A percentile compares a stretch with the other conserved stretches of the same genome.
Evolutionary conservation across 1,140 invertebrate species (phyloP).

Genomic region (Lycorma delicatula): DNA sequence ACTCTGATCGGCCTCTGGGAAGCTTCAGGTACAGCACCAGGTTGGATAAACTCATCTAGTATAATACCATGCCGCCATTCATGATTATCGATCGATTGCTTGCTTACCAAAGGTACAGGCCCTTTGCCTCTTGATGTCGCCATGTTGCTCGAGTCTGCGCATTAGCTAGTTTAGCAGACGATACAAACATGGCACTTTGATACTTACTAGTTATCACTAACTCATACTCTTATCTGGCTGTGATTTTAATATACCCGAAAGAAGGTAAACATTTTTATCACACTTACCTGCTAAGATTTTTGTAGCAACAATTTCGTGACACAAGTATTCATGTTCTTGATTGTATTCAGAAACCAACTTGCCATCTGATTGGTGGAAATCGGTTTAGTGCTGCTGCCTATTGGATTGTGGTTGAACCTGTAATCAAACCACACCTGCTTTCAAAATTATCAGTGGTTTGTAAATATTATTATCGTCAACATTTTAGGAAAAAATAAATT

Average conservation of each 20-base stretch:
- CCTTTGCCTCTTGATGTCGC: slow-evolving; percentile 17
- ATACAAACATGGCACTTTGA: slow-evolving; percentile 34
- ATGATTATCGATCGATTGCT: slow-evolving; percentile 33
- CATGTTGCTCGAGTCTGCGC: slow-evolving; percentile 44
- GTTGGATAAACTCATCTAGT: slow-evolving; percentile 24
- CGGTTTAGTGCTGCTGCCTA: slow-evolving; percentile 1
- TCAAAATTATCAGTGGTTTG: too few relatives aligned
- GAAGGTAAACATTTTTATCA: too few relatives aligned
- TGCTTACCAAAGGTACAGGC: slow-evolving; percentile 22
- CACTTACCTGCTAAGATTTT: too few relatives aligned
- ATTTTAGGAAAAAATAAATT: too few relatives aligned
- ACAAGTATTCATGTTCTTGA: slow-evolving; percentile 11
- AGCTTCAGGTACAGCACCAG: slow-evolving; percentile 17
- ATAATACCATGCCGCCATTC: slow-evolving; percentile 26
- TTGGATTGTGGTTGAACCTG: neutral
- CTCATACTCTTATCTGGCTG: too few relatives aligned
- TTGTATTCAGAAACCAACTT: slow-evolving; percentile 11
- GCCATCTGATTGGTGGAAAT: slow-evolving; percentile 13
- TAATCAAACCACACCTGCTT: slow-evolving; percentile 15
- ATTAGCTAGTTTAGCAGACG: slow-evolving; percentile 41
- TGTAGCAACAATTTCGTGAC: neutral
- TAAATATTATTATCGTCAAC: too few relatives aligned
- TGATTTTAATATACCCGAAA: too few relatives aligned
- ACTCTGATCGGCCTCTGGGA: slow-evolving; percentile 11
- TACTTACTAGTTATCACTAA: too few relatives aligned